These are phyloP conservation scores for Premnoplex brunnescens DNA, from an alignment of 2,797 vertebrate species.

Conservation along the genomic window DNA sequence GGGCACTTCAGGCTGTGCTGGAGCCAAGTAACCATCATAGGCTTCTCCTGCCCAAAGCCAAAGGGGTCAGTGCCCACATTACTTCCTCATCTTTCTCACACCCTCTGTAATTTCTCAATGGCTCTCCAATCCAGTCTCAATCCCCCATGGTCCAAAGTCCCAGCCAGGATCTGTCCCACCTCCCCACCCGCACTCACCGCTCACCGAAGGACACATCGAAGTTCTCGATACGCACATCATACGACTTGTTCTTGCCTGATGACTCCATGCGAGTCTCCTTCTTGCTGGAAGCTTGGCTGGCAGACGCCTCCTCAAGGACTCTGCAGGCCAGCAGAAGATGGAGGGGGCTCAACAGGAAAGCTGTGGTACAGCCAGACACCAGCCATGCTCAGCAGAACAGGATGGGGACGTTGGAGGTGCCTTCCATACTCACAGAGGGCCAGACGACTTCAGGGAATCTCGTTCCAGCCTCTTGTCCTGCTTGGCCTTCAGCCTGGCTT, in stretches of 20 bases:
- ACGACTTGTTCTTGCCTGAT: conserved; percentile 95
- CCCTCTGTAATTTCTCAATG: background rate
- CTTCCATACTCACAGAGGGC: conserved; percentile 80
- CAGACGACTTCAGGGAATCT: conserved; percentile 81
- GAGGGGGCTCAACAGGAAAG: background rate
- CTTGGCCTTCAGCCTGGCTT: conserved; percentile 93
- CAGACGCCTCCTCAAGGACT: conserved; percentile 94
- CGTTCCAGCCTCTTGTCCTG: conserved; percentile 89
- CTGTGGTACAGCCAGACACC: background rate
- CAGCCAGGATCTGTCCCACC: background rate
- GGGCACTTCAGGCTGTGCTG: background rate
- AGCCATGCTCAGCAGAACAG: background rate
- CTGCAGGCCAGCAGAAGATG: conserved; percentile 57
- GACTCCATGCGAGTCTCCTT: conserved; percentile 91
- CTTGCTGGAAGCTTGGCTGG: conserved; percentile 95
- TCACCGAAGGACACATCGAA: conserved; percentile 97
- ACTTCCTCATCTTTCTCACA: background rate
- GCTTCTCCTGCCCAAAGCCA: background rate
- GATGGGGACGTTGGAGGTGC: background rate
- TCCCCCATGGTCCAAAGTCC: background rate
- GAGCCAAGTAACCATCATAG: background rate
- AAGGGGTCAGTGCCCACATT: background rate
- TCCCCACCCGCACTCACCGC: conserved; percentile 79
- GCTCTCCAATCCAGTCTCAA: background rate
- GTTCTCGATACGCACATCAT: conserved; percentile 95